Conservation (phyloP, 2,113 vertebrate species). For the Silurus glanis region DNA sequence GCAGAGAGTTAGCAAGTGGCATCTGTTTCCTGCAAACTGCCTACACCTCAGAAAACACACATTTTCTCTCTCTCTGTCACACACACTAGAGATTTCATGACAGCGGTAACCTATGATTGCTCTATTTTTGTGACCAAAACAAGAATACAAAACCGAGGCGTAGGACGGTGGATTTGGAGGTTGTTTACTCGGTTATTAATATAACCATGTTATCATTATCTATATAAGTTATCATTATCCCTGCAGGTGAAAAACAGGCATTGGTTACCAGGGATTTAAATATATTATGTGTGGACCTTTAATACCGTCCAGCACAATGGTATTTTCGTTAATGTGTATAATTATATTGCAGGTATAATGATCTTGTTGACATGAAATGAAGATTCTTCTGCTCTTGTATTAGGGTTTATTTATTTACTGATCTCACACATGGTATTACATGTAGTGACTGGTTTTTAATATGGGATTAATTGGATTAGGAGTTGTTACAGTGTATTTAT, state of each 20-base stretch:
- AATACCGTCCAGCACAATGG: background rate
- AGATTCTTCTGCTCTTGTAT: background rate
- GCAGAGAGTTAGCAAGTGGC: slow-evolving; percentile 8
- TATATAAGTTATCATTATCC: too few relatives aligned
- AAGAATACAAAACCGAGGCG: background rate
- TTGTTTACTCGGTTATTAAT: background rate
- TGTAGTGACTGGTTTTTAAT: background rate
- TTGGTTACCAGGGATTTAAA: background rate
- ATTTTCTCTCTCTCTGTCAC: background rate
- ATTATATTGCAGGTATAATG: background rate
- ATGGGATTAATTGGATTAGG: background rate
- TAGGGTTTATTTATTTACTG: background rate
- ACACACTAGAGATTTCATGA: background rate
- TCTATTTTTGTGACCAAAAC: background rate
- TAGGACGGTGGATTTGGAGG: background rate
- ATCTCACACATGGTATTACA: background rate
- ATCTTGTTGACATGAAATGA: background rate
- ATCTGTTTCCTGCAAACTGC: slow-evolving; percentile 20
- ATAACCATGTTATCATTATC: too few relatives aligned
- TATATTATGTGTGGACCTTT: background rate
- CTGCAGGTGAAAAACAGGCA: background rate
- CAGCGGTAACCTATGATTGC: background rate
- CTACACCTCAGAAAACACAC: background rate
- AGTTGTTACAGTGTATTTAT: background rate
- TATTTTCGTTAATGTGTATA: background rate